phyloP scores from a whole-genome alignment of 2,113 vertebrate species.

The Pedetes capensis region DNA sequence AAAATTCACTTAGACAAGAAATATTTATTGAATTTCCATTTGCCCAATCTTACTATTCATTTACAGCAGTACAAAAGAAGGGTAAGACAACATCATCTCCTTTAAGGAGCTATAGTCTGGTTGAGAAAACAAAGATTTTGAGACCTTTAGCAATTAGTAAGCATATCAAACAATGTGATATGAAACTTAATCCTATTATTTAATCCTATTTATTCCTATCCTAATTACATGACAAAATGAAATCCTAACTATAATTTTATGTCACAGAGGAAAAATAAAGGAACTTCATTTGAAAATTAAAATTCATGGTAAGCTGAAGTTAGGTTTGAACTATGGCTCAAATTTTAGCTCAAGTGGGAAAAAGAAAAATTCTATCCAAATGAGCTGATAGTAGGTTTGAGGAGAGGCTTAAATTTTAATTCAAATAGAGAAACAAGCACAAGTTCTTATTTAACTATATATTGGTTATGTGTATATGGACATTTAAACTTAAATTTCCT shows the following conservation, averaged over 20 bases:
- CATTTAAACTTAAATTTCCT: constrained; percentile 10
- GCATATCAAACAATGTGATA: neutral
- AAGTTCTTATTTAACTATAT: neutral
- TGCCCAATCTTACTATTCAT: constrained; percentile 13
- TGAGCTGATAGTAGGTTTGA: constrained; percentile 16
- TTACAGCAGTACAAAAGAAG: neutral
- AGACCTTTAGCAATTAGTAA: constrained; percentile 28
- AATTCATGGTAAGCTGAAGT: neutral
- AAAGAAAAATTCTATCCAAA: neutral
- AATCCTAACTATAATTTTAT: constrained; percentile 29
- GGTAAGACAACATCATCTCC: neutral
- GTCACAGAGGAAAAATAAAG: constrained; percentile 11
- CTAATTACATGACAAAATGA: neutral
- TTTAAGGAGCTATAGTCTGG: constrained; percentile 10
- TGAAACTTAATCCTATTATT: neutral
- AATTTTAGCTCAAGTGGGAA: constrained; percentile 4
- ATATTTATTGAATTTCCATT: constrained; percentile 54
- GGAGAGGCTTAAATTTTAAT: neutral
- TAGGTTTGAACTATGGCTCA: constrained; percentile 12
- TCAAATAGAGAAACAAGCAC: neutral
- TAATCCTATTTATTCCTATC: neutral
- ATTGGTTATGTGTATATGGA: neutral
- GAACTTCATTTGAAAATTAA: constrained; percentile 28
- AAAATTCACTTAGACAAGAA: constrained; percentile 55
- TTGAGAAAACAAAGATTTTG: constrained; percentile 29